Base-by-base conservation (phyloP, 2,888 invertebrate species). In the Adelognathus sp. region DNA sequence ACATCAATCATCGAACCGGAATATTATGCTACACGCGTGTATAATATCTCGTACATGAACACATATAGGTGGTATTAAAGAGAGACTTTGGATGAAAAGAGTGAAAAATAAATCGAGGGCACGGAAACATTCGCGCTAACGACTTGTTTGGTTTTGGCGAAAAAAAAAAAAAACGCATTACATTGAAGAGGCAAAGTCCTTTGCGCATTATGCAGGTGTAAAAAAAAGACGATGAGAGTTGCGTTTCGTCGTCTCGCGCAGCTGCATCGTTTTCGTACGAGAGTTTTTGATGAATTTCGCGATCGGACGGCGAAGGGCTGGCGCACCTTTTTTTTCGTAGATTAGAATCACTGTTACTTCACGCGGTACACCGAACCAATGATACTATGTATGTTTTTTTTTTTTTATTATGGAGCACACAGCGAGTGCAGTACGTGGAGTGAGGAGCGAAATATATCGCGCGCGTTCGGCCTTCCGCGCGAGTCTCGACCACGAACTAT, bases 401-500 rank as follows among this genome's bases (percentile, higher is more conserved):
- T n/a, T n/a, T n/a, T n/a, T n/a, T n/a, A n/a, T n/a, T n/a, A n/a
- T n/a, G n/a, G n/a, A n/a, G n/a, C n/a, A n/a, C 3, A 11, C 1
- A 18, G n/a, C 11, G n/a, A 11, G 50, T 9, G 16, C 5, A 72
- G 31, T 64, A 64, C 29, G 64, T 60, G 41, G 36, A 41, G 24
- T 69, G 16, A 69, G 29, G 24, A 24, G 61, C 31, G 36, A 54
- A 61, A 60, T 56, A 69, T 46, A 39, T 27, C 39, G 58, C 66
- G 46, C 54, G 39, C 52, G 63, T 61, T 61, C 44, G 73, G 56
- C 58, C 44, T 52, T 67, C 50, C 75, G 74, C 75, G 74, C 75
- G 67, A 56, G 71, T 31, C 18, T 41, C 63, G 50, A 84, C 75
- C 82, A 70, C 80, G 3, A 69, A 83, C 79, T 87, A 88, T 86